phyloP scores from a whole-genome alignment of 2,888 invertebrate species.

The Nysson spinosus region DNA sequence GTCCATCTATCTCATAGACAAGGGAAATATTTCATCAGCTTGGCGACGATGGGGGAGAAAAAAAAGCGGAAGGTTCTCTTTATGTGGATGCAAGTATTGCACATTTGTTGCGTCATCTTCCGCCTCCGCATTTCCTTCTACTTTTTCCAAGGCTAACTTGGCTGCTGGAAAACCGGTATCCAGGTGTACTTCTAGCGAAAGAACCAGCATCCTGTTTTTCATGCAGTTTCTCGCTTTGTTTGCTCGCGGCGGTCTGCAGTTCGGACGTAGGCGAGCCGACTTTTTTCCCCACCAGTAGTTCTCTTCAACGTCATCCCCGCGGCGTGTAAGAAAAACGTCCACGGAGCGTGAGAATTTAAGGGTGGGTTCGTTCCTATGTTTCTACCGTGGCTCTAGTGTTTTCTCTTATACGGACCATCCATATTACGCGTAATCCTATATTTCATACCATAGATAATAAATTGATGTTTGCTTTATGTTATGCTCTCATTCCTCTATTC shows the following conservation, averaged over 20 bases:
- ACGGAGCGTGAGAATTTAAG: constrained; percentile 56
- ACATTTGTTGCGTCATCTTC: constrained; percentile 38
- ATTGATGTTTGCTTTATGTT: too few relatives aligned
- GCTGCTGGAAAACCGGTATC: constrained; percentile 26
- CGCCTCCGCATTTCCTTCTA: background rate
- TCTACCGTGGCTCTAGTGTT: background rate
- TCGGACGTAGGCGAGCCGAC: constrained; percentile 24
- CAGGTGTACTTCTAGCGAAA: constrained; percentile 29
- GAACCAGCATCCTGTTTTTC: constrained; percentile 34
- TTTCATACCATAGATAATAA: too few relatives aligned
- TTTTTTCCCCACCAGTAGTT: constrained; percentile 13
- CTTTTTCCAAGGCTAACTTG: constrained; percentile 17
- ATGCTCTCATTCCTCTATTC: too few relatives aligned
- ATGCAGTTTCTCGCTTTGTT: constrained; percentile 40
- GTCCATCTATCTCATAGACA: constrained; percentile 37
- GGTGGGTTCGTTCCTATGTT: constrained; percentile 10
- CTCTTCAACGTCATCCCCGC: background rate
- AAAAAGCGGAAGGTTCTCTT: background rate
- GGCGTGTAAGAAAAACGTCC: constrained; percentile 25
- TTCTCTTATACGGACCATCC: background rate
- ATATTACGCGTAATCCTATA: too few relatives aligned
- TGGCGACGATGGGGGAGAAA: constrained; percentile 2
- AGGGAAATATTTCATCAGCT: constrained; percentile 48
- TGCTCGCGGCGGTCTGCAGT: constrained; percentile 21
- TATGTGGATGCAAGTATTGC: background rate